Percentiles rank a stretch among this genome's conserved stretches.
These are phyloP conservation scores for Tinamus guttatus DNA, from an alignment of 2,113 vertebrate species.

Conservation along the genomic window DNA sequence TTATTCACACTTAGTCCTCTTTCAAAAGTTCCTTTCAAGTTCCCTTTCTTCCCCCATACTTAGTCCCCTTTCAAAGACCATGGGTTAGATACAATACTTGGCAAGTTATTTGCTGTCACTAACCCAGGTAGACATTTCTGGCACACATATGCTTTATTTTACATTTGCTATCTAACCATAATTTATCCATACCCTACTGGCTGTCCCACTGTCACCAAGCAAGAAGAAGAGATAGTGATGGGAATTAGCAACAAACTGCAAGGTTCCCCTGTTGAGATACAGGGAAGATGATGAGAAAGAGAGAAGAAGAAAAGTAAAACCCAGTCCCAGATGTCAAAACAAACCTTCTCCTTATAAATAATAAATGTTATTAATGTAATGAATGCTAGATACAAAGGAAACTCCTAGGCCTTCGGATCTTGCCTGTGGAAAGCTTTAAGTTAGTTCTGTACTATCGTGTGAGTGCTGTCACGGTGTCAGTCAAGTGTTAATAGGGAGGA, in stretches of 20 bases:
- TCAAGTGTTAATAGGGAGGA: not conserved
- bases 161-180: not conserved
- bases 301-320: slow-evolving; percentile 11
- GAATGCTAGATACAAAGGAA: not conserved
- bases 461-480: not conserved
- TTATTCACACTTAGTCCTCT: not conserved
- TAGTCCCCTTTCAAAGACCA: not conserved
- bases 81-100: not conserved
- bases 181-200: not conserved
- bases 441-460: not conserved
- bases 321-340: slow-evolving; percentile 10
- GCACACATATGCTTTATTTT: not conserved
- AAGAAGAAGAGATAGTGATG: not conserved
- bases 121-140: not conserved
- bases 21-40: not conserved
- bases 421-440: not conserved
- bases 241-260: not conserved
- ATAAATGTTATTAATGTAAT: slow-evolving; percentile 23
- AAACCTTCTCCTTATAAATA: not conserved
- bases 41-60: not conserved
- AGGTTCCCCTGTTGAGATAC: not conserved
- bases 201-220: not conserved
- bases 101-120: not conserved
- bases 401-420: not conserved
- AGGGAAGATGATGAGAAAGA: not conserved